phyloP scores from a whole-genome alignment of 2,113 vertebrate species.

The Rhipidura dahli region DNA sequence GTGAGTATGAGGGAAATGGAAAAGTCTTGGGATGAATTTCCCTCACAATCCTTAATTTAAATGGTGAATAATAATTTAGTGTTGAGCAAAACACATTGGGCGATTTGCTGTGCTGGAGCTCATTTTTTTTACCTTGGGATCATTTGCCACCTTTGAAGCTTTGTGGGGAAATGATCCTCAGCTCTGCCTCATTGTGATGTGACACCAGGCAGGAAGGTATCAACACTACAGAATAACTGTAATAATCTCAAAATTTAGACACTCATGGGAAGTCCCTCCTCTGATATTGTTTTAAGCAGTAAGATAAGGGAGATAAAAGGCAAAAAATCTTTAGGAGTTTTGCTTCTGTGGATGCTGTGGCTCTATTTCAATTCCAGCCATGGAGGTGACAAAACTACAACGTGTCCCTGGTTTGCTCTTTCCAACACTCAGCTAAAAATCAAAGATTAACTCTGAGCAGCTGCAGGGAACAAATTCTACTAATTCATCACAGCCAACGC shows the following conservation, averaged over 20 bases:
- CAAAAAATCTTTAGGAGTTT: background rate
- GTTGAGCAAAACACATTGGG: background rate
- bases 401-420: background rate
- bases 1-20: slow-evolving; percentile 1
- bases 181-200: background rate
- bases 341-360: background rate
- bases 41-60: slow-evolving; percentile 24
- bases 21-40: background rate
- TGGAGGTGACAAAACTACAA: background rate
- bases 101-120: background rate
- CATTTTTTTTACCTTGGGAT: background rate
- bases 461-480: background rate
- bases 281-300: background rate
- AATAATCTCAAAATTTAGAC: background rate
- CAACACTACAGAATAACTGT: background rate
- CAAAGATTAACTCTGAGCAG: background rate
- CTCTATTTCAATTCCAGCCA: background rate
- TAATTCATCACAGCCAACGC: background rate
- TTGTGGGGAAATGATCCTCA: background rate
- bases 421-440: background rate
- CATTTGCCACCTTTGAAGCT: background rate
- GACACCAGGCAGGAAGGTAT: background rate
- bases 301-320: background rate
- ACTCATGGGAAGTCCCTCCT: background rate
- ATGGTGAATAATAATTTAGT: background rate